These are phyloP conservation scores for Chorisops tibialis DNA, from an alignment of 2,888 invertebrate species.

Conservation along the genomic window DNA sequence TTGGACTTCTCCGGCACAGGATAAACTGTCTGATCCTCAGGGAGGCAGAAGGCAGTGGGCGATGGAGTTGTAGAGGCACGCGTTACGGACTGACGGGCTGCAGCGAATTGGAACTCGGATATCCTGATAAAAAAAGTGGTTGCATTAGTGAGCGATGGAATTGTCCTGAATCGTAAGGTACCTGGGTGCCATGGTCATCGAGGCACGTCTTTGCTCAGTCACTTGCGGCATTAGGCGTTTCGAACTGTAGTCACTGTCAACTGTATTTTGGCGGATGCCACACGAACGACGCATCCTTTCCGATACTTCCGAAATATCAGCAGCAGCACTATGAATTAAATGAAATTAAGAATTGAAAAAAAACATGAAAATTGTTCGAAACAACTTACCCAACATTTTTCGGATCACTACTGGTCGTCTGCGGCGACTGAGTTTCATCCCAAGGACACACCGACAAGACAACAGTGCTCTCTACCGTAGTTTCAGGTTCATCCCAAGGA, in stretches of 20 bases:
- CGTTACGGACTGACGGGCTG: constrained; percentile 30
- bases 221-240: constrained; percentile 46
- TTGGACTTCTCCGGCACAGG: constrained; percentile 10
- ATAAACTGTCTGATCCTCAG: constrained; percentile 3
- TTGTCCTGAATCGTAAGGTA: no score
- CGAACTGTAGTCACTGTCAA: constrained; percentile 61
- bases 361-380: not conserved
- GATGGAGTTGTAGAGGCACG: constrained; percentile 40
- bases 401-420: not conserved
- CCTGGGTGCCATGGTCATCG: constrained; percentile 49
- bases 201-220: constrained; percentile 49
- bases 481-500: constrained; percentile 47
- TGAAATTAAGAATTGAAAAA: not conserved
- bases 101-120: constrained; percentile 41
- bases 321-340: constrained; percentile 47
- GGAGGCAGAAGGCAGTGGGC: constrained; percentile 35
- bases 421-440: constrained; percentile 40
- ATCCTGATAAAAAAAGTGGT: constrained; percentile 33
- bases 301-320: constrained; percentile 66
- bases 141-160: no score
- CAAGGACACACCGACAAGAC: constrained; percentile 47
- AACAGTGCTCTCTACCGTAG: constrained; percentile 34
- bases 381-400: constrained; percentile 27
- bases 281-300: constrained; percentile 63
- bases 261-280: constrained; percentile 64